Evolutionary conservation across 1,140 invertebrate species (phyloP).

Genomic region (Caenorhabditis inopinata): DNA sequence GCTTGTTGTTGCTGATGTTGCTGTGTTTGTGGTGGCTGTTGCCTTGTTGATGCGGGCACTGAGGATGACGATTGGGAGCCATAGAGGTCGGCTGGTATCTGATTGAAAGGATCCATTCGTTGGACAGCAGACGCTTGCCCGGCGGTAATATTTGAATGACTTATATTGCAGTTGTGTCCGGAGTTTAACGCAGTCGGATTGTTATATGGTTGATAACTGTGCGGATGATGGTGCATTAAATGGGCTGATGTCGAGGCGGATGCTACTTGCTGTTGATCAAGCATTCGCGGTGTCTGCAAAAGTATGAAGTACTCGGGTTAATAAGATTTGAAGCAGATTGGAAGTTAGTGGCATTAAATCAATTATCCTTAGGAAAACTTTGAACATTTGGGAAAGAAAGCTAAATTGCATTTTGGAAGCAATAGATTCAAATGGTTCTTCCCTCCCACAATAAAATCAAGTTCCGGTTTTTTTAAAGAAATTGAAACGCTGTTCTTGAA

Average conservation of each 20-base stretch:
- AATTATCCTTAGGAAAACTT: no score
- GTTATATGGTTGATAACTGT: not conserved
- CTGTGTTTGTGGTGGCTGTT: not conserved
- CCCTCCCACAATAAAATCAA: no score
- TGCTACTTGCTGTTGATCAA: not conserved
- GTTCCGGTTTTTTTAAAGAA: no score
- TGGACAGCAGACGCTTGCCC: not conserved
- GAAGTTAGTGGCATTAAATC: no score
- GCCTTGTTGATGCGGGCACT: not conserved
- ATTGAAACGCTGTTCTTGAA: no score
- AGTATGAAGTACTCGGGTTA: no score
- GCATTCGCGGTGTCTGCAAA: not conserved
- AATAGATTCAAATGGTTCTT: no score
- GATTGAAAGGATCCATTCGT: conserved; percentile 14
- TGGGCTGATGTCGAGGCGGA: not conserved
- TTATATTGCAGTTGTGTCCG: not conserved
- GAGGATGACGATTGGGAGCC: not conserved
- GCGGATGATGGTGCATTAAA: not conserved
- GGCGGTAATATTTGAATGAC: not conserved
- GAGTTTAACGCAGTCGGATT: not conserved
- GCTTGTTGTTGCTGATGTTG: not conserved
- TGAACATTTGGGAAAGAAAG: no score
- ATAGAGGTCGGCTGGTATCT: not conserved
- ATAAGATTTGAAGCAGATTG: no score
- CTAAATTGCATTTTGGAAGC: no score